Evolutionary conservation across 2,888 invertebrate species (phyloP), one percentile per base, ranked within the genome.

Genomic region (Nomada ruficornis): DNA sequence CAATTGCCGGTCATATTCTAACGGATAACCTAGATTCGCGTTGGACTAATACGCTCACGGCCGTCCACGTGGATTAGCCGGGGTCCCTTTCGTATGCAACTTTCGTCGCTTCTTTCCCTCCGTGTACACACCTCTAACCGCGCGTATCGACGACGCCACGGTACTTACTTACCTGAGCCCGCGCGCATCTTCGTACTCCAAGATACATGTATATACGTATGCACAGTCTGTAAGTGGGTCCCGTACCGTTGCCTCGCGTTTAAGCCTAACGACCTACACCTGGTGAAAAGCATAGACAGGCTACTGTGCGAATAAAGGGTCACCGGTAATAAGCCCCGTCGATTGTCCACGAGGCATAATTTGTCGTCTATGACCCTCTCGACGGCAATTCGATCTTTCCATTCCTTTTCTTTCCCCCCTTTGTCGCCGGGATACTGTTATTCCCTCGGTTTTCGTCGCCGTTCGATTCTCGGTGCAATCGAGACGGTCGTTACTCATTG

Each of bases 11-110:
- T 88, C 89, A 91, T 90, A 90, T 88, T 91, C 89, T 91, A 91
- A 92, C 92, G 93, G 92, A 90, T 92, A 92, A 91, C 93, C 93
- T 90, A 93, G 89, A 91, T 93, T 90, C 88, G 82, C 77, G 57
- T 76, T 69, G 79, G 74, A 88, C 89, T 89, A 89, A 91, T 91
- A 90, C 87, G 82, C 75, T 80, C 62, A 68, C 29, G 84, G 73
- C 62, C 62, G 82, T 86, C 86, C 88, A 88, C 88, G 86, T 88
- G 88, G 88, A 88, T 88, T 86, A 88, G 82, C 72, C 52, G 67
- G 71, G 71, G 73, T 87, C 82, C 88, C 84, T 91, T 92, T 92
- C 87, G 92, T 92, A 92, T 92, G 92, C 92, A 91, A 90, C 90
- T 89, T 89, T 90, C 92, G 92, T 92, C 90, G 85, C 83, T 86